phyloP scores from a whole-genome alignment of 2,113 vertebrate genomes.

The Pantherophis guttatus region DNA sequence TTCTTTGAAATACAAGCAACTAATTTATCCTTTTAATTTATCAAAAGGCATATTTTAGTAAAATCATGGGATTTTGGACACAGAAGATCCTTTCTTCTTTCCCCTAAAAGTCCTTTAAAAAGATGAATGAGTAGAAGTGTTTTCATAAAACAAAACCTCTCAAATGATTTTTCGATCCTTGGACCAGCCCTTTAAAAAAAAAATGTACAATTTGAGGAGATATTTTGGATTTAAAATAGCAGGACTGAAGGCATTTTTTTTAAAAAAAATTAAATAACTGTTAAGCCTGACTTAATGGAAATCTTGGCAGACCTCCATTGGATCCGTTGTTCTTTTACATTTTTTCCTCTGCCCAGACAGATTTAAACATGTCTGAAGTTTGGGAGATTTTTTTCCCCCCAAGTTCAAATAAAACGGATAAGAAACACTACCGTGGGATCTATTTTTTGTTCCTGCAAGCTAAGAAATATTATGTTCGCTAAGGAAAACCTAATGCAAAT shows the following conservation, averaged over 20 bases:
- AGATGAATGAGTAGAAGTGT: background rate
- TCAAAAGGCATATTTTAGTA: background rate
- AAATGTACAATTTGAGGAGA: conserved; percentile 27
- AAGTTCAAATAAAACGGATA: conserved; percentile 17
- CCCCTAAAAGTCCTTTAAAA: background rate
- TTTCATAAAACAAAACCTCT: background rate
- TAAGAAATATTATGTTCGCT: conserved; percentile 48
- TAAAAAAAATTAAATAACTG: conserved; percentile 53
- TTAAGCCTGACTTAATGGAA: conserved; percentile 57
- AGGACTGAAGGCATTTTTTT: conserved; percentile 49
- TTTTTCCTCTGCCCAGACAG: conserved; percentile 55
- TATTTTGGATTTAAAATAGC: conserved; percentile 57
- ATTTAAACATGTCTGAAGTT: conserved; percentile 64
- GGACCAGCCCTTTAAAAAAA: conserved; percentile 13
- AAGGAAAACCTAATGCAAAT: conserved; percentile 48
- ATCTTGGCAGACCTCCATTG: conserved; percentile 54
- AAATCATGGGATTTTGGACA: background rate
- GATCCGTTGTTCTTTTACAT: conserved; percentile 52
- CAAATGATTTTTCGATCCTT: background rate
- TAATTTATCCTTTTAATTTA: background rate
- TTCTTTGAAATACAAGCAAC: background rate
- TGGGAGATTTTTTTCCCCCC: background rate
- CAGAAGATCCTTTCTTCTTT: background rate
- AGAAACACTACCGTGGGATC: background rate
- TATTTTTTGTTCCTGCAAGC: conserved; percentile 61